A percentile compares a stretch with the other conserved stretches of the same genome.
phyloP scores from a whole-genome alignment of 1,140 invertebrate species.

The Brachionus calyciflorus region DNA sequence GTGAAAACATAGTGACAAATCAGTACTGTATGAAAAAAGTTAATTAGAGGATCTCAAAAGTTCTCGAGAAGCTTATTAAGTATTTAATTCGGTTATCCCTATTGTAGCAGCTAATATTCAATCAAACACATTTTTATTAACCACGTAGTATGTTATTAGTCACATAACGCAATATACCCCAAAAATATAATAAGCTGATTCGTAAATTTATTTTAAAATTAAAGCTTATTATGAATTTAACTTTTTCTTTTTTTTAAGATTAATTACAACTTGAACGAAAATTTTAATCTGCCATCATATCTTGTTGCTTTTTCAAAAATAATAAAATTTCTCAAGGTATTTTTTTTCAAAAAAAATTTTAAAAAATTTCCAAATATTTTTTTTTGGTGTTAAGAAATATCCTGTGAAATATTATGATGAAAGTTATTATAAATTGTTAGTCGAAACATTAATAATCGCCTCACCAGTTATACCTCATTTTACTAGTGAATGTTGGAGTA shows the following conservation, averaged over 20 bases:
- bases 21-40: too few species aligned
- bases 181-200: too few species aligned
- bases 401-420: background rate
- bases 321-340: constrained; percentile 18
- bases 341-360: background rate
- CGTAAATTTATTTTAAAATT: too few species aligned
- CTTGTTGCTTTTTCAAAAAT: constrained; percentile 34
- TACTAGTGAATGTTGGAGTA: constrained; percentile 35
- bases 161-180: too few species aligned
- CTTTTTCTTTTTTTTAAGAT: constrained; percentile 3
- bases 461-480: constrained; percentile 43
- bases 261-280: constrained; percentile 41
- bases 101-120: too few species aligned
- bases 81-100: too few species aligned
- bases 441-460: constrained; percentile 3
- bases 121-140: too few species aligned
- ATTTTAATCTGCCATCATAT: constrained; percentile 42
- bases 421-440: constrained; percentile 17
- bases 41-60: too few species aligned
- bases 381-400: constrained; percentile 25
- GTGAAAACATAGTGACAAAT: too few species aligned
- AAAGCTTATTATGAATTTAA: too few species aligned
- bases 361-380: background rate
- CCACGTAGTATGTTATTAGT: too few species aligned
- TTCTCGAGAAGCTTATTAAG: too few species aligned